A percentile compares a stretch with the other conserved stretches of the same genome.
phyloP scores from a whole-genome alignment of 92 coral and sea anemone genomes.

The Desmophyllum pertusum region DNA sequence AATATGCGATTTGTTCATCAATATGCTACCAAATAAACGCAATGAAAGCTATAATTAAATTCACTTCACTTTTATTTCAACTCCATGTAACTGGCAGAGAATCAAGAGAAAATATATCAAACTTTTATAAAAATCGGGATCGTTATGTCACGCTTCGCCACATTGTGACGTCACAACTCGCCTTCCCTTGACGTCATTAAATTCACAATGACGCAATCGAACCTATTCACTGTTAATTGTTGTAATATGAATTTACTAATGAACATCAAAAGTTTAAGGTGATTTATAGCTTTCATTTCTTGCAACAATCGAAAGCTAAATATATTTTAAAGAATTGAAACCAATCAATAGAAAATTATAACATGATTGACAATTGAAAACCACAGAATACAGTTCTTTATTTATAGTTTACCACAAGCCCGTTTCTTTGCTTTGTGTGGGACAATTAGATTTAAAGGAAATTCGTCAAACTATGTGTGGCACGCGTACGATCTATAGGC shows the following conservation, averaged over 20 bases:
- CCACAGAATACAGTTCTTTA: not conserved
- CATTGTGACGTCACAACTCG: not conserved
- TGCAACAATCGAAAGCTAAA: not conserved
- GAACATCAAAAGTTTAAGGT: not conserved
- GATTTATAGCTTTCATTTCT: not conserved
- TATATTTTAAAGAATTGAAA: not conserved
- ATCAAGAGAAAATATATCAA: not conserved
- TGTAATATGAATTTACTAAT: not conserved
- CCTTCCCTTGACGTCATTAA: slow-evolving; percentile 18
- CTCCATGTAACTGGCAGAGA: not conserved
- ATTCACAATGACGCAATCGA: not conserved
- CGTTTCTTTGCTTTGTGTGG: not conserved
- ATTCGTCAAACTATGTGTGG: not conserved
- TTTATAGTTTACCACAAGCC: not conserved
- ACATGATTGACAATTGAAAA: not conserved
- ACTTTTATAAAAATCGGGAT: not conserved
- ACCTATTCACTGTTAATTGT: not conserved
- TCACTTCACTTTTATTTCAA: not conserved
- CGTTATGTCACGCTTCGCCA: not conserved
- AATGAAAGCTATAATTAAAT: not conserved
- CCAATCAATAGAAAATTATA: not conserved
- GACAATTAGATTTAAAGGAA: not conserved
- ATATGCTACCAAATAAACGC: not conserved
- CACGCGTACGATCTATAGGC: not conserved
- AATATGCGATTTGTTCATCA: not conserved